Percentiles rank a stretch among this genome's conserved stretches.
phyloP scores from a whole-genome alignment of 2,888 invertebrate genomes.

The Leucophenga maculata region DNA sequence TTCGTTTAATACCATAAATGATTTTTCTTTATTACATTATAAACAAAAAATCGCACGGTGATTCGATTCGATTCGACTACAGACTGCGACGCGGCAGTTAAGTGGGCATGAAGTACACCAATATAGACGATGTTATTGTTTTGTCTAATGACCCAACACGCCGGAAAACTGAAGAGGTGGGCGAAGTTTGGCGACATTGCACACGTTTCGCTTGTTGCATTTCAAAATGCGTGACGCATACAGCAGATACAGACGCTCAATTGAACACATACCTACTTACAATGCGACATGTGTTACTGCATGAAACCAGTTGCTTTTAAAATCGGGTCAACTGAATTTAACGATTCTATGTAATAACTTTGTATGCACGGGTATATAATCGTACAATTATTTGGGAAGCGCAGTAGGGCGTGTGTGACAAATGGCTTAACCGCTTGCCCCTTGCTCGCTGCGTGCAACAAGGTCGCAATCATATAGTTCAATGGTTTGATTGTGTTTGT shows the following conservation, averaged over 20 bases:
- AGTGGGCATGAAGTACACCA: slow-evolving; percentile 22
- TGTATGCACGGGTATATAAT: too few relatives aligned
- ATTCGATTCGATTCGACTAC: neutral
- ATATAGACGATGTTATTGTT: slow-evolving; percentile 7
- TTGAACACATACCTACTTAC: too few relatives aligned
- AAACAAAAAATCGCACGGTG: neutral
- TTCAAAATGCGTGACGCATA: slow-evolving; percentile 20
- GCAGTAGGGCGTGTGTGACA: slow-evolving; percentile 1
- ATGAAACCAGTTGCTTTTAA: neutral
- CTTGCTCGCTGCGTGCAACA: neutral
- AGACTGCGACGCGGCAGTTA: neutral
- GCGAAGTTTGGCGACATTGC: neutral
- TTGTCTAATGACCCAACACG: slow-evolving; percentile 11
- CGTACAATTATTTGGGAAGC: slow-evolving; percentile 2
- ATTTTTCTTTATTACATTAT: neutral
- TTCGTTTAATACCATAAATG: neutral
- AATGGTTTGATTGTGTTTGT: neutral
- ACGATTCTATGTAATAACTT: neutral
- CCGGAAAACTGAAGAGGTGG: neutral
- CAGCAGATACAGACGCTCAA: neutral
- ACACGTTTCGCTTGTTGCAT: neutral
- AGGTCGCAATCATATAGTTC: slow-evolving; percentile 11
- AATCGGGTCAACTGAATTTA: slow-evolving; percentile 19
- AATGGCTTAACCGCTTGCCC: neutral
- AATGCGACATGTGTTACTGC: neutral